phyloP scores from a whole-genome alignment of 2,888 invertebrate genomes.

The Polyommatus iphigenia region DNA sequence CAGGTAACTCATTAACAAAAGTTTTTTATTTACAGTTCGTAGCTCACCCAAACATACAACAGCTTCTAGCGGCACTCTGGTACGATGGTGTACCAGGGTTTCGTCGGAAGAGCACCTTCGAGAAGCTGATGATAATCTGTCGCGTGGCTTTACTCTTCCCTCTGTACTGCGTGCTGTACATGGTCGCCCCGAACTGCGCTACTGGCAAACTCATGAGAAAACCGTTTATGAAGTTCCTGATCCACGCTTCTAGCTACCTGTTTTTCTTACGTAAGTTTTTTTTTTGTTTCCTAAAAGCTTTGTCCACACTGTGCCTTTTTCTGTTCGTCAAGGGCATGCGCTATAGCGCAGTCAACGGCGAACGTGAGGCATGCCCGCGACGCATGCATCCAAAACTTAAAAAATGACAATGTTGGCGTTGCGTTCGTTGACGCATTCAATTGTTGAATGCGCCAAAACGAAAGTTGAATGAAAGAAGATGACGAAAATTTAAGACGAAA shows the following conservation, averaged over 20 bases:
- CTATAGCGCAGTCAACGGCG: no score
- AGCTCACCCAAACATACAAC: constrained; percentile 97
- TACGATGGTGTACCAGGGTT: constrained; percentile 97
- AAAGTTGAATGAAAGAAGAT: no score
- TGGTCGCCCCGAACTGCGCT: constrained; percentile 89
- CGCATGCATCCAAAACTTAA: no score
- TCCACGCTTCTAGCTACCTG: constrained; percentile 95
- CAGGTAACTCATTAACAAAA: background rate
- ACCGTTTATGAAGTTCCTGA: constrained; percentile 98
- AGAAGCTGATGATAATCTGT: constrained; percentile 86
- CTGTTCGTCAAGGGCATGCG: no score
- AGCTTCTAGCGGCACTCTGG: constrained; percentile 94
- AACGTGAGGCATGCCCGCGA: no score
- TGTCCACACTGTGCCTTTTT: no score
- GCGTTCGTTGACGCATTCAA: no score
- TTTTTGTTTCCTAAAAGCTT: background rate
- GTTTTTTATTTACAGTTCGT: constrained; percentile 84
- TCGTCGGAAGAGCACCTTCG: constrained; percentile 87
- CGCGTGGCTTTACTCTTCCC: constrained; percentile 92
- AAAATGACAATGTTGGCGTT: no score
- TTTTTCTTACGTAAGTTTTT: constrained; percentile 92
- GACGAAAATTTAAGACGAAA: no score
- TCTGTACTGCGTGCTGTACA: constrained; percentile 90
- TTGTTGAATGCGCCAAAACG: no score
- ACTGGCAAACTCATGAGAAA: constrained; percentile 92